Conservation (phyloP, 1,140 invertebrate genomes). For the Zaprionus davidi region DNA sequence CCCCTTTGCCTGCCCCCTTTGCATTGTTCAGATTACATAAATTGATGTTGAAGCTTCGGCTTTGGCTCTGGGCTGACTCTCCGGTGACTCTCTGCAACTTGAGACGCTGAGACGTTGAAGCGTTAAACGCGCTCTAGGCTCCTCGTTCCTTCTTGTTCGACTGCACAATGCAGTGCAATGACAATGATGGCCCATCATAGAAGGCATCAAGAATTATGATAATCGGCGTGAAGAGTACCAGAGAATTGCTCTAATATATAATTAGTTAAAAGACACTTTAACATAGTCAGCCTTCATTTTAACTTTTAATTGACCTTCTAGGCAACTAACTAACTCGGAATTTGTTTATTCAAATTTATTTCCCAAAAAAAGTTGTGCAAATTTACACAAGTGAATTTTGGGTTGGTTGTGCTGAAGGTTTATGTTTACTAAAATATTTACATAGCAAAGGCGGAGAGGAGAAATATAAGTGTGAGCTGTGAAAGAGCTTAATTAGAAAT, state of each 20-base stretch:
- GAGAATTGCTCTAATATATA: constrained; percentile 25
- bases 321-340: not conserved
- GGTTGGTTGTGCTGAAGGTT: not conserved
- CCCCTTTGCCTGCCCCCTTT: not conserved
- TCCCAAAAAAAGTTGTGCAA: constrained; percentile 7
- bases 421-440: constrained; percentile 7
- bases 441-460: not conserved
- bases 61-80: constrained; percentile 33
- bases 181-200: constrained; percentile 45
- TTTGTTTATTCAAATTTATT: constrained; percentile 42
- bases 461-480: not conserved
- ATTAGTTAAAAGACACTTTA: constrained; percentile 38
- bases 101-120: constrained; percentile 42
- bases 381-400: constrained; percentile 32
- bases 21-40: constrained; percentile 77
- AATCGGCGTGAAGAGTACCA: constrained; percentile 36
- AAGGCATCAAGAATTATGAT: constrained; percentile 44
- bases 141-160: not conserved
- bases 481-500: not conserved
- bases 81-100: constrained; percentile 19
- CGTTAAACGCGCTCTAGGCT: constrained; percentile 41
- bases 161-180: constrained; percentile 27
- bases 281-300: not conserved
- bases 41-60: constrained; percentile 70
- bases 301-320: constrained; percentile 31